Conservation (phyloP, 2,797 vertebrate genomes). For the Malacoraja senta region DNA sequence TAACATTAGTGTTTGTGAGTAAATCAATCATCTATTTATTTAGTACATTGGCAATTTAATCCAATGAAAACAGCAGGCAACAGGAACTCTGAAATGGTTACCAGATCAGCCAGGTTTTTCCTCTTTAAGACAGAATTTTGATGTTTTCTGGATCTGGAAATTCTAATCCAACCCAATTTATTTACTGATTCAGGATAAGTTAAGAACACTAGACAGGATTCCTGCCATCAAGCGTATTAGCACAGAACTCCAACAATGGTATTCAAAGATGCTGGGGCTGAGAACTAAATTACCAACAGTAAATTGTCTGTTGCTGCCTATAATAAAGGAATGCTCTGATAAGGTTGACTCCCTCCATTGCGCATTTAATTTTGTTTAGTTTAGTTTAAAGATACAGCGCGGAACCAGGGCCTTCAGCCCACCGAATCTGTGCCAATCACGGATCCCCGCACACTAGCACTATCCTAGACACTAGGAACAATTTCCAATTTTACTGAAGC, state of each 20-base stretch:
- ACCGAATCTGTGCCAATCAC: too few relatives aligned
- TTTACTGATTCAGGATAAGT: not conserved
- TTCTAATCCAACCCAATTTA: not conserved
- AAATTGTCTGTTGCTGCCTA: not conserved
- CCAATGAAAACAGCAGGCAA: conserved; percentile 15
- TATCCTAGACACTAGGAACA: too few relatives aligned
- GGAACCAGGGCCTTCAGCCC: too few relatives aligned
- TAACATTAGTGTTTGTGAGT: conserved; percentile 6
- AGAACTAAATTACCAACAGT: too few relatives aligned
- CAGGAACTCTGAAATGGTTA: not conserved
- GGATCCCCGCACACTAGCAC: too few relatives aligned
- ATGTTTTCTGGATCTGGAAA: too few relatives aligned
- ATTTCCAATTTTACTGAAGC: too few relatives aligned
- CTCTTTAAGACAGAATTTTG: not conserved
- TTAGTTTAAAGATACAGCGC: too few relatives aligned
- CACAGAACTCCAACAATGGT: not conserved
- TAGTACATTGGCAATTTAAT: not conserved
- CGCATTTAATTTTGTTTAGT: not conserved
- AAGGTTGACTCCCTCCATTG: not conserved
- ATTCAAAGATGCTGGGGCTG: not conserved
- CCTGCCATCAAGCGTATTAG: not conserved
- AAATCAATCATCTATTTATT: conserved; percentile 29
- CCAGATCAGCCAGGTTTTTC: not conserved
- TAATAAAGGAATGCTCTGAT: not conserved
- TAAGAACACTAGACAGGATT: not conserved